A percentile compares a stretch with the other conserved stretches of the same genome.
These are phyloP conservation scores for Erynnis tages DNA, from an alignment of 2,888 invertebrate genomes.

Conservation along the genomic window DNA sequence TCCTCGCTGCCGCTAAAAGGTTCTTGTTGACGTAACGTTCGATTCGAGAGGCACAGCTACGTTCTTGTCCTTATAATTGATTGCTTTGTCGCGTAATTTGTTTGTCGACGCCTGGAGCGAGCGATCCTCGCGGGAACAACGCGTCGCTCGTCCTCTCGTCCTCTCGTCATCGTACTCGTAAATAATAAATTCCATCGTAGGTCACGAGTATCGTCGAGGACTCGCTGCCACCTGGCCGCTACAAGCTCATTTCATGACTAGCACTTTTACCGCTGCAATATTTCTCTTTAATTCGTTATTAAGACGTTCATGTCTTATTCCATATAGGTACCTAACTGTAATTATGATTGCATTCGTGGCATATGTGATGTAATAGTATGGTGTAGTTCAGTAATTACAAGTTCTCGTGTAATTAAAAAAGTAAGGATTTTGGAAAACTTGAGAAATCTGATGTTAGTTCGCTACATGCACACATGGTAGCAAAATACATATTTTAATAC, in stretches of 20 bases:
- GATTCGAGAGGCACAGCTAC: constrained; percentile 69
- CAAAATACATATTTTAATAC: no score
- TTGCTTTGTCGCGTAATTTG: constrained; percentile 81
- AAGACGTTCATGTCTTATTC: no score
- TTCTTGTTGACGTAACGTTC: constrained; percentile 79
- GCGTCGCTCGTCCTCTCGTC: constrained; percentile 57
- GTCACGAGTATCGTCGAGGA: constrained; percentile 33
- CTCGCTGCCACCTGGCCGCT: constrained; percentile 29
- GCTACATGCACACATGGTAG: no score
- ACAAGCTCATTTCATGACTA: constrained; percentile 47
- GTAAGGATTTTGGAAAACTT: no score
- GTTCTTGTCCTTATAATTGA: constrained; percentile 78
- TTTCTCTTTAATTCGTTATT: no score
- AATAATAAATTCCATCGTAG: constrained; percentile 67
- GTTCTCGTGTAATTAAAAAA: no score
- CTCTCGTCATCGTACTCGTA: constrained; percentile 67
- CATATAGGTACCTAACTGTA: no score
- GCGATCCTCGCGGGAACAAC: constrained; percentile 66
- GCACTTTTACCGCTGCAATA: constrained; percentile 8
- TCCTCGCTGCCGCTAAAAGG: constrained; percentile 70
- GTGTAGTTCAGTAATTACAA: no score
- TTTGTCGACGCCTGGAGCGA: constrained; percentile 63
- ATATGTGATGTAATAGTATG: no score
- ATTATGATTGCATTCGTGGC: no score
- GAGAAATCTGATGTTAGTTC: no score